Percentiles rank a stretch among this genome's conserved stretches.
These are phyloP conservation scores for Melipona beecheii DNA, from an alignment of 2,888 invertebrate genomes.

Conservation along the genomic window DNA sequence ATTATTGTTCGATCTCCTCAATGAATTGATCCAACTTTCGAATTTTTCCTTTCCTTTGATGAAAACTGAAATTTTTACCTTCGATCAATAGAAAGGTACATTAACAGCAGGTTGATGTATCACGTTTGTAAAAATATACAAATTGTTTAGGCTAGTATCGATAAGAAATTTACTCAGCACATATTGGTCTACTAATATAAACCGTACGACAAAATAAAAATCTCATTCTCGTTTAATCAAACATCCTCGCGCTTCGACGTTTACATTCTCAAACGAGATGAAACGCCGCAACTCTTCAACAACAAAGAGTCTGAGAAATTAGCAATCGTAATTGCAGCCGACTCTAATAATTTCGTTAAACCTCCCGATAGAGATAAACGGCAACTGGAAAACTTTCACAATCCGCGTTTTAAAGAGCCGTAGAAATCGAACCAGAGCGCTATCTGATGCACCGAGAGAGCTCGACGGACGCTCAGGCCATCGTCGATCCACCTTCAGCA, in stretches of 20 bases:
- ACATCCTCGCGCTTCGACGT: neutral
- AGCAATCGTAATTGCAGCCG: neutral
- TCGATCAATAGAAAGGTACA: no score
- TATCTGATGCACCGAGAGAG: conserved; percentile 4
- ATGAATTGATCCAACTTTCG: no score
- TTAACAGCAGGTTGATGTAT: no score
- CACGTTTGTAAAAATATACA: no score
- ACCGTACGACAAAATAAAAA: no score
- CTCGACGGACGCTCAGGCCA: neutral
- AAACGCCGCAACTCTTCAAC: neutral
- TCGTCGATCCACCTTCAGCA: conserved; percentile 18
- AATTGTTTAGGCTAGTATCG: neutral
- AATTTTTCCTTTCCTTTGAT: no score
- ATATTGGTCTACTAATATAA: neutral
- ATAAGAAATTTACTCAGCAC: no score
- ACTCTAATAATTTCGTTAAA: conserved; percentile 27
- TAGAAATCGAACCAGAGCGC: neutral
- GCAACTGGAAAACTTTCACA: conserved; percentile 13
- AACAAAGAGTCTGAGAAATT: neutral
- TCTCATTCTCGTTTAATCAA: no score
- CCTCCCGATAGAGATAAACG: conserved; percentile 1
- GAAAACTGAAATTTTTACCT: no score
- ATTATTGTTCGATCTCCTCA: no score
- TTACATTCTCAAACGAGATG: neutral
- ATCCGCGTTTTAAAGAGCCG: conserved; percentile 2